Percentiles rank a stretch among this genome's conserved stretches.
phyloP scores from a whole-genome alignment of 1,140 invertebrate species.

The Tribolium castaneum region DNA sequence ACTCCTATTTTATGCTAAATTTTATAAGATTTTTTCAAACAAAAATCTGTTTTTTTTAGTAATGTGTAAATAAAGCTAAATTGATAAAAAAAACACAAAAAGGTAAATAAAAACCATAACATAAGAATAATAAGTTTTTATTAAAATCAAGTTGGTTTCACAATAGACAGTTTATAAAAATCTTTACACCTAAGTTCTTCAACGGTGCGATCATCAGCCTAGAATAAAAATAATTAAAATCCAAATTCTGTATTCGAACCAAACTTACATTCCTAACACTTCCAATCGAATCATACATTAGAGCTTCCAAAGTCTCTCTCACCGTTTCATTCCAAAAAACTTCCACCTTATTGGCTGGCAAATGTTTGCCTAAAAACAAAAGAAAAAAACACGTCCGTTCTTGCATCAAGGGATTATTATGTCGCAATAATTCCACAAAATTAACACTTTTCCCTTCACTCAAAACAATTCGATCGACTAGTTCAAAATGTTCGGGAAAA shows the following conservation, averaged over 20 bases:
- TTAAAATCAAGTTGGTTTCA: too few species aligned
- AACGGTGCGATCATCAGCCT: conserved; percentile 67
- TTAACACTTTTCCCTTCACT: conserved; percentile 63
- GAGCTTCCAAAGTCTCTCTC: conserved; percentile 67
- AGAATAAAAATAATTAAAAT: conserved; percentile 54
- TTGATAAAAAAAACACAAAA: too few species aligned
- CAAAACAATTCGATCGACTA: conserved; percentile 79
- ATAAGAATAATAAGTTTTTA: too few species aligned
- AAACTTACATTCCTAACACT: conserved; percentile 67
- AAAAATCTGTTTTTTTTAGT: too few species aligned
- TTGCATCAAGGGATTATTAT: conserved; percentile 70
- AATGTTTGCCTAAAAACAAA: conserved; percentile 72
- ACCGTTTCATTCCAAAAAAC: conserved; percentile 72
- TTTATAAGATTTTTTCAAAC: too few species aligned
- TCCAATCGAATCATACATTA: conserved; percentile 67
- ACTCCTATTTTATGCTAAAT: too few species aligned
- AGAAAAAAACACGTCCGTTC: conserved; percentile 76
- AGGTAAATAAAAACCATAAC: too few species aligned
- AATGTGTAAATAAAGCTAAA: too few species aligned
- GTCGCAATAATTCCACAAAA: conserved; percentile 71
- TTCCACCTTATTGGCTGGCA: conserved; percentile 70
- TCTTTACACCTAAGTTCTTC: conserved; percentile 68
- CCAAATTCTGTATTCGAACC: conserved; percentile 30
- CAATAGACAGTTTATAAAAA: conserved; percentile 61
- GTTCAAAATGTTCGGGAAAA: conserved; percentile 77